A percentile compares a stretch with the other conserved stretches of the same genome.
phyloP scores from a whole-genome alignment of 1,140 invertebrate species.

The Theocolax elegans region DNA sequence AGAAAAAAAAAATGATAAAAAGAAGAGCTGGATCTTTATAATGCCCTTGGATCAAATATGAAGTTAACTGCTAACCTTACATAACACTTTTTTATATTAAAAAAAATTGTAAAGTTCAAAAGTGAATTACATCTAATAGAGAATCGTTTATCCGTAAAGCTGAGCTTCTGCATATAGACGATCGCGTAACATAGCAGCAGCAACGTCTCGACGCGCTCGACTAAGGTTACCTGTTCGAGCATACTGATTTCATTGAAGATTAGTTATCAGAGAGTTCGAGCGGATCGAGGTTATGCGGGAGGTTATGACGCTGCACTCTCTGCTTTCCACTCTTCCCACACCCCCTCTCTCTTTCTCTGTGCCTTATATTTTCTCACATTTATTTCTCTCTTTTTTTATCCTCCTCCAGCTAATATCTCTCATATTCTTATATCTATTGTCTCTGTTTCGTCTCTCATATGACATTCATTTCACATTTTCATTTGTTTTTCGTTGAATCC shows the following conservation, averaged over 20 bases:
- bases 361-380: no score
- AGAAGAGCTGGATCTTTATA: no score
- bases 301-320: constrained; percentile 7
- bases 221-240: constrained; percentile 1
- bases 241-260: constrained; percentile 36
- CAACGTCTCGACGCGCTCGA: constrained; percentile 18
- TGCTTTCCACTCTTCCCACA: not conserved
- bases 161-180: not conserved
- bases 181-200: not conserved
- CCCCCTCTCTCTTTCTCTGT: no score
- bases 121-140: not conserved
- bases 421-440: no score
- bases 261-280: constrained; percentile 26
- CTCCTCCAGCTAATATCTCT: no score
- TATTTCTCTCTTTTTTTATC: no score
- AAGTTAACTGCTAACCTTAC: no score
- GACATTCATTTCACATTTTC: no score
- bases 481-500: no score
- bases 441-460: no score
- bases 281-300: constrained; percentile 8
- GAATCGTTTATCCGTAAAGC: not conserved
- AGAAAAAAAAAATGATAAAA: no score
- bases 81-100: not conserved
- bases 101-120: not conserved
- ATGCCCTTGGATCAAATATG: no score